These are phyloP conservation scores for Cyphomyrmex costatus DNA, from an alignment of 1,140 invertebrate species.

Conservation along the genomic window DNA sequence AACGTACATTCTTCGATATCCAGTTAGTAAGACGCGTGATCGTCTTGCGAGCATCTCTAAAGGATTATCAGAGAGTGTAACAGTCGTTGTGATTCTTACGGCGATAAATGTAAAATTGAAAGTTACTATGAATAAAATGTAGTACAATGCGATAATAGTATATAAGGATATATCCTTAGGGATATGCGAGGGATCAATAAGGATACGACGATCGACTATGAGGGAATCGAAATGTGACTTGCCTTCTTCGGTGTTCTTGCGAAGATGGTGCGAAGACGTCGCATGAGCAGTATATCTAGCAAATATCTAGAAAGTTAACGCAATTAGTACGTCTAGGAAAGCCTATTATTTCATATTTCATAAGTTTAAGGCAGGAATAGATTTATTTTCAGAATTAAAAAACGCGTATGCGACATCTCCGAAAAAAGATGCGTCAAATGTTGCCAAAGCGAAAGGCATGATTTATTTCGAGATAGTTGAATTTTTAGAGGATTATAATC, in stretches of 20 bases:
- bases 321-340: conserved; percentile 43
- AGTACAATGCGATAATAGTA: conserved; percentile 11
- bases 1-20: background rate
- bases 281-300: conserved; percentile 36
- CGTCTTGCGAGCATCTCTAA: background rate
- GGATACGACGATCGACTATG: background rate
- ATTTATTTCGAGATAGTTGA: conserved; percentile 33
- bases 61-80: background rate
- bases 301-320: conserved; percentile 34
- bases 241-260: conserved; percentile 34
- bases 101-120: background rate
- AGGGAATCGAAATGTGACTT: conserved; percentile 26
- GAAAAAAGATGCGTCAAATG: conserved; percentile 5
- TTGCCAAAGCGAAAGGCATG: conserved; percentile 24
- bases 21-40: background rate
- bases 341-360: conserved; percentile 39
- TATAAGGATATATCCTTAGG: conserved; percentile 30
- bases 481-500: conserved; percentile 46
- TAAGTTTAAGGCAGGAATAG: conserved; percentile 20
- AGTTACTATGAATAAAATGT: conserved; percentile 3
- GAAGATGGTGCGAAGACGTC: background rate
- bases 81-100: background rate
- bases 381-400: conserved; percentile 6
- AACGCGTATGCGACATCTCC: conserved; percentile 1
- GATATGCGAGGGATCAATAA: conserved; percentile 49